These are phyloP conservation scores for Penelope pileata DNA, from an alignment of 2,113 vertebrate genomes.

Conservation along the genomic window DNA sequence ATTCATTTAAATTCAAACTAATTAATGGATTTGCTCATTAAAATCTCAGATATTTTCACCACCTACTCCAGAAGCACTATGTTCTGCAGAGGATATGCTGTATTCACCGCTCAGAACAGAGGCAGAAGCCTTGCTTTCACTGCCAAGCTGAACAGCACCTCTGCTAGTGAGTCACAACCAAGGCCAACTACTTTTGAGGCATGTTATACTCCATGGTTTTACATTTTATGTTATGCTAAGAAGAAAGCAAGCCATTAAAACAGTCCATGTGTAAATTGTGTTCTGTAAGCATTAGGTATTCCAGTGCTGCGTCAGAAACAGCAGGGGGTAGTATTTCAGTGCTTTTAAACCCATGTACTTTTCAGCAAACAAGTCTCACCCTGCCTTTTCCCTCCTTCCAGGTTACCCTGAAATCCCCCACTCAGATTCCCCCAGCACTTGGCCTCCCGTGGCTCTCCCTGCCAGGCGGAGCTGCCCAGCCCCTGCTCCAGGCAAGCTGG, in stretches of 20 bases:
- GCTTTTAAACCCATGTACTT: not conserved
- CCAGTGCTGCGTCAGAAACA: slow-evolving; percentile 7
- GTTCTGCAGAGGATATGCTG: not conserved
- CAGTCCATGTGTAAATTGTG: not conserved
- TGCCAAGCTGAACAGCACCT: not conserved
- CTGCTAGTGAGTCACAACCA: not conserved
- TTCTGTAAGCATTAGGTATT: not conserved
- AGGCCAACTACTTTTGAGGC: not conserved
- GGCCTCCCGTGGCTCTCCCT: not conserved
- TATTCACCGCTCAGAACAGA: not conserved
- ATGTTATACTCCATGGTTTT: not conserved
- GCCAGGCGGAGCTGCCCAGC: not conserved
- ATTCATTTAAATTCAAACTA: not conserved
- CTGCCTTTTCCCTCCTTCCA: not conserved
- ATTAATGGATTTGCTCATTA: not conserved
- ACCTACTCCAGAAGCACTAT: not conserved
- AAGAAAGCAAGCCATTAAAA: not conserved
- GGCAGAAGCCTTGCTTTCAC: not conserved
- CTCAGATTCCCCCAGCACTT: not conserved
- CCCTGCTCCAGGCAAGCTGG: not conserved
- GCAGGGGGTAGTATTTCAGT: slow-evolving; percentile 59
- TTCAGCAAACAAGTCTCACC: not conserved
- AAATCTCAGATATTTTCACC: not conserved
- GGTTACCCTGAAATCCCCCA: not conserved
- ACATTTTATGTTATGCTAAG: not conserved